phyloP scores from a whole-genome alignment of 2,797 vertebrate species.

The Steatocranus sp. region DNA sequence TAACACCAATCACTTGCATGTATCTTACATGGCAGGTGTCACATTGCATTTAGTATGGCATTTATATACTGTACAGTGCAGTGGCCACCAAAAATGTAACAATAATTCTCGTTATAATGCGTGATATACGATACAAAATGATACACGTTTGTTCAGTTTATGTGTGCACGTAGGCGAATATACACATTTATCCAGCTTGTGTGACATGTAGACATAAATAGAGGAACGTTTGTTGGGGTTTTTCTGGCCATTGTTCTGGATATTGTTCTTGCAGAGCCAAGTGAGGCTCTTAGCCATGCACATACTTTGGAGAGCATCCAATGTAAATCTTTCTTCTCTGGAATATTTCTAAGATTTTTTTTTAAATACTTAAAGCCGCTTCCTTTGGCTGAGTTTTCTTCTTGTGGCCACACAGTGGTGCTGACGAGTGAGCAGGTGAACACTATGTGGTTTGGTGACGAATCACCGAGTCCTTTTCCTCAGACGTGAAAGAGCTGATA shows the following conservation, averaged over 20 bases:
- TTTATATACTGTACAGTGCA: slow-evolving; percentile 64
- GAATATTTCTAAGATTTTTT: slow-evolving; percentile 14
- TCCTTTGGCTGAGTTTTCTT: slow-evolving; percentile 30
- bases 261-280: slow-evolving; percentile 11
- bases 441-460: not conserved
- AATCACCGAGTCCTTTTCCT: slow-evolving; percentile 38
- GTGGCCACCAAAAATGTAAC: slow-evolving; percentile 42
- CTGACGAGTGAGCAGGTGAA: slow-evolving; percentile 33
- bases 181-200: slow-evolving; percentile 48
- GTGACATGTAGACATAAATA: slow-evolving; percentile 48
- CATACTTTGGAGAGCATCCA: slow-evolving; percentile 7
- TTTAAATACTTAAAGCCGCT: slow-evolving; percentile 34
- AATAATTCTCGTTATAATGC: slow-evolving; percentile 57
- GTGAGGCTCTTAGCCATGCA: slow-evolving; percentile 25
- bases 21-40: slow-evolving; percentile 56
- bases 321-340: not conserved
- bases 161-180: slow-evolving; percentile 56
- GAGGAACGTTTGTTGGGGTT: not conserved
- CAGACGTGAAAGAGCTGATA: slow-evolving; percentile 15
- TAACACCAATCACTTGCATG: slow-evolving; percentile 48
- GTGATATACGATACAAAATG: slow-evolving; percentile 68
- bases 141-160: slow-evolving; percentile 47
- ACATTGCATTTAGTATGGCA: slow-evolving; percentile 57
- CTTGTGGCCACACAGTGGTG: slow-evolving; percentile 64
- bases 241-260: slow-evolving; percentile 12